A percentile compares a stretch with the other conserved stretches of the same genome.
phyloP scores from a whole-genome alignment of 2,888 invertebrate species.

The Lacanobia oleracea region DNA sequence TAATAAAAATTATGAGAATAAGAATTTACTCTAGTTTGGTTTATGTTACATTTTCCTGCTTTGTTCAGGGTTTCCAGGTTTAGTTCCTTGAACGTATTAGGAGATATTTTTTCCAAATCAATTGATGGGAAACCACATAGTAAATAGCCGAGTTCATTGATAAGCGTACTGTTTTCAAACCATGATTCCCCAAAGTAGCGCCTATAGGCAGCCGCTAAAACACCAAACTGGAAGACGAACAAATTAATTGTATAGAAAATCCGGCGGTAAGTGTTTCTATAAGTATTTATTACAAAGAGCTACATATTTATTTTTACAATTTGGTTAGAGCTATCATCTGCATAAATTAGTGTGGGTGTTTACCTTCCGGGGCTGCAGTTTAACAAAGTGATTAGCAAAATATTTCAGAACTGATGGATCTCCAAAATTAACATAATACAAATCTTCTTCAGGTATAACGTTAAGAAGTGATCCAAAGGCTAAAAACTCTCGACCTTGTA shows the following conservation, averaged over 20 bases:
- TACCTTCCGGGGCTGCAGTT: slow-evolving; percentile 83
- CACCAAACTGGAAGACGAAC: slow-evolving; percentile 76
- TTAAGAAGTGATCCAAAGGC: slow-evolving; percentile 83
- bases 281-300: not conserved
- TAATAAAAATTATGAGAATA: not conserved
- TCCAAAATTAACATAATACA: slow-evolving; percentile 86
- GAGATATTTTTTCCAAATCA: slow-evolving; percentile 79
- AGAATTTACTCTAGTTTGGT: slow-evolving; percentile 78
- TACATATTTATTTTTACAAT: not conserved
- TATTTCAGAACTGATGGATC: slow-evolving; percentile 81
- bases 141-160: slow-evolving; percentile 84
- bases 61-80: slow-evolving; percentile 77
- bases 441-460: slow-evolving; percentile 85
- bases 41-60: slow-evolving; percentile 75
- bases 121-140: slow-evolving; percentile 83
- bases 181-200: slow-evolving; percentile 82
- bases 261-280: not conserved
- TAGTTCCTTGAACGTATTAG: slow-evolving; percentile 78
- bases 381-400: slow-evolving; percentile 76
- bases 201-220: slow-evolving; percentile 82
- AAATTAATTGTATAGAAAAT: not conserved
- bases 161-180: slow-evolving; percentile 77
- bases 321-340: not conserved
- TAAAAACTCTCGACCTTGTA: slow-evolving; percentile 83
- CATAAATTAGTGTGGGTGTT: not conserved